phyloP scores from a whole-genome alignment of 2,888 invertebrate species.

The Nemapogon koenigi region DNA sequence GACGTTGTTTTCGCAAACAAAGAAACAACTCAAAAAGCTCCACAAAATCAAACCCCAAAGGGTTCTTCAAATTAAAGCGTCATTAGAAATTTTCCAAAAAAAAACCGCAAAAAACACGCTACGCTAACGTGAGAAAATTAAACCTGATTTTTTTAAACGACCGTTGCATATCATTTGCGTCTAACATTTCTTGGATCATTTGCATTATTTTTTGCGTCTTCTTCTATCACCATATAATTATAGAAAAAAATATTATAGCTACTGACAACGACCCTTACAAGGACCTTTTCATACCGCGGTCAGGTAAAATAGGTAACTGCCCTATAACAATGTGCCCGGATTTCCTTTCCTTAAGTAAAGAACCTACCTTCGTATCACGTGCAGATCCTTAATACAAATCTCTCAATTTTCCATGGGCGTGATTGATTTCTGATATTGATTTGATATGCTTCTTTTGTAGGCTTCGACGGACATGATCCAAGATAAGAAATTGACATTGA shows the following conservation, averaged over 20 bases:
- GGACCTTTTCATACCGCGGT: constrained; percentile 46
- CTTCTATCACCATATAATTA: constrained; percentile 47
- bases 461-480: no score
- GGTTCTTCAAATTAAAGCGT: constrained; percentile 62
- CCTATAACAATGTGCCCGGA: constrained; percentile 57
- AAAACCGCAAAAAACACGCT: constrained; percentile 19
- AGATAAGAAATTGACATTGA: no score
- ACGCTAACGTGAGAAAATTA: constrained; percentile 63
- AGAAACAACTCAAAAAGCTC: constrained; percentile 31
- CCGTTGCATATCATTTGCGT: constrained; percentile 56
- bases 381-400: constrained; percentile 51
- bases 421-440: constrained; percentile 58
- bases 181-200: constrained; percentile 21
- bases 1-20: constrained; percentile 60
- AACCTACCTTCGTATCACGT: constrained; percentile 56
- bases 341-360: constrained; percentile 62
- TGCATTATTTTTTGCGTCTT: constrained; percentile 22
- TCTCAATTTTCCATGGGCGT: constrained; percentile 57
- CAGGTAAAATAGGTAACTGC: constrained; percentile 57
- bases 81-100: constrained; percentile 52
- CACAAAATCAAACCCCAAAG: constrained; percentile 59
- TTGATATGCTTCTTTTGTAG: constrained; percentile 30
- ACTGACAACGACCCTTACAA: constrained; percentile 31
- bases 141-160: constrained; percentile 35
- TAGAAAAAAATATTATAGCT: constrained; percentile 32